Conservation (phyloP, 2,797 vertebrate genomes). For the Emydoidea blandingii region DNA sequence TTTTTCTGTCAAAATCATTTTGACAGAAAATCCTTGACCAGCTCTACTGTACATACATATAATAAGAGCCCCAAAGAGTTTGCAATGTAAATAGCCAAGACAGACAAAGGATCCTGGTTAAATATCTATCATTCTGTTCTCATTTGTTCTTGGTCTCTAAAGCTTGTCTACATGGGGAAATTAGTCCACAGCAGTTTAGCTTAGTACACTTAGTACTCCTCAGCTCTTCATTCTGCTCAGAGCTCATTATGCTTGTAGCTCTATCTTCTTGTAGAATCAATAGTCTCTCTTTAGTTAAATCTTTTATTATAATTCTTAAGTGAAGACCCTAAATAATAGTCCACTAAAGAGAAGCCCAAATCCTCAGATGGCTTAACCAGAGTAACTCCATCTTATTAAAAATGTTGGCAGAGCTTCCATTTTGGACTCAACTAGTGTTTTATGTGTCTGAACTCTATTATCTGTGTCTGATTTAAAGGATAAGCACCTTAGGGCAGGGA, state of each 20-base stretch:
- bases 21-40: background rate
- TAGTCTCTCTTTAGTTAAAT: background rate
- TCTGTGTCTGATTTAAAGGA: constrained; percentile 67
- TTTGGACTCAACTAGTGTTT: constrained; percentile 38
- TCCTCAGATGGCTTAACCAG: constrained; percentile 36
- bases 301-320: constrained; percentile 12
- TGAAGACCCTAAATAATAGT: background rate
- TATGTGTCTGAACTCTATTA: constrained; percentile 60
- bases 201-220: background rate
- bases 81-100: constrained; percentile 15
- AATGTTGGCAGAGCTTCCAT: background rate
- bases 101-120: background rate
- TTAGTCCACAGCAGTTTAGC: background rate
- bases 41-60: background rate
- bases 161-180: background rate
- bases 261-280: background rate
- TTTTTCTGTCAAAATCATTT: too few species aligned
- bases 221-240: background rate
- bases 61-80: background rate
- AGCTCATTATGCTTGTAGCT: background rate
- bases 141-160: background rate
- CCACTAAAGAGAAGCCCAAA: constrained; percentile 9
- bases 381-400: constrained; percentile 59
- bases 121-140: too few species aligned
- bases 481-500: constrained; percentile 49